Conservation (phyloP, 2,797 vertebrate species). For the Fringilla coelebs region DNA sequence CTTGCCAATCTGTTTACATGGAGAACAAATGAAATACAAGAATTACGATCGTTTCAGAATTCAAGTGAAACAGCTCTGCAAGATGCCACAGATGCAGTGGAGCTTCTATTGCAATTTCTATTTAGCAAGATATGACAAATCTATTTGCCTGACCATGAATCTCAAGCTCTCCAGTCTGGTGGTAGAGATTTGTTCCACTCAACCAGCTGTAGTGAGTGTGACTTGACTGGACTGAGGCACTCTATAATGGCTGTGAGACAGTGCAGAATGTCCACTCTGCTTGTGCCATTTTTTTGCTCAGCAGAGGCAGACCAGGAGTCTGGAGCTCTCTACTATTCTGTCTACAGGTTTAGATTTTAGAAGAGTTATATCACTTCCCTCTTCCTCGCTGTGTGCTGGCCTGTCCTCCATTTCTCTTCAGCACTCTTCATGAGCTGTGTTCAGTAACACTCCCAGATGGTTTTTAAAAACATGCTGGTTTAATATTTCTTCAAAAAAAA, state of each 20-base stretch:
- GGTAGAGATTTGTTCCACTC: not conserved
- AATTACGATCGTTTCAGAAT: constrained; percentile 14
- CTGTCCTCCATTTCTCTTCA: constrained; percentile 2
- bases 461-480: constrained; percentile 48
- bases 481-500: constrained; percentile 5
- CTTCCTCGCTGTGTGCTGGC: not conserved
- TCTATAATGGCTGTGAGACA: fast-evolving
- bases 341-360: not conserved
- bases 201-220: not conserved
- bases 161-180: not conserved
- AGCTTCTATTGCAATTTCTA: not conserved
- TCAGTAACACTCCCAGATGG: not conserved
- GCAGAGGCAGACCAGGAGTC: not conserved
- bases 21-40: constrained; percentile 19
- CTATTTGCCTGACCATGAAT: not conserved
- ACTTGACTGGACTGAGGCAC: not conserved
- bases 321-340: not conserved
- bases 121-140: not conserved
- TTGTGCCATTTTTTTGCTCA: not conserved
- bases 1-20: constrained; percentile 33
- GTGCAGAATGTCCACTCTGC: fast-evolving
- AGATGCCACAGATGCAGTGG: not conserved
- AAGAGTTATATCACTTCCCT: not conserved
- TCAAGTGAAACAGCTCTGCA: not conserved
- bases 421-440: not conserved